Percentiles rank a stretch among this genome's conserved stretches.
These are phyloP conservation scores for Chiloscyllium plagiosum DNA, from an alignment of 2,113 vertebrate species.

Conservation along the genomic window DNA sequence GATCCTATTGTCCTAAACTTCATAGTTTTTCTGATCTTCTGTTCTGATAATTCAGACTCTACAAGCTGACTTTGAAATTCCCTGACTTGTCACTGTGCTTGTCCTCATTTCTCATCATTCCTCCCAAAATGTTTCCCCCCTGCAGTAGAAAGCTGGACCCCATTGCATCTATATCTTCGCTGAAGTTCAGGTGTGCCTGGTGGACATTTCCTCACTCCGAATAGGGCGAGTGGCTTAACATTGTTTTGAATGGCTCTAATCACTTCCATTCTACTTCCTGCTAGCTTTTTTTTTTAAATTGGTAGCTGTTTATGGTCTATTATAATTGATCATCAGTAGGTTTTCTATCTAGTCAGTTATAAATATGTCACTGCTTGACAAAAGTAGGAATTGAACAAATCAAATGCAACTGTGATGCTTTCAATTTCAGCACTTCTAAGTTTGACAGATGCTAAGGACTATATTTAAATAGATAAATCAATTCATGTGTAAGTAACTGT, in stretches of 20 bases:
- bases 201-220: background rate
- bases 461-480: background rate
- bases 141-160: background rate
- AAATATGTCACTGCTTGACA: background rate
- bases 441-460: background rate
- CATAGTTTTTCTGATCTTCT: background rate
- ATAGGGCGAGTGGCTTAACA: background rate
- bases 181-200: background rate
- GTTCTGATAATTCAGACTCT: background rate
- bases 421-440: background rate
- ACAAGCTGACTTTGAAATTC: background rate
- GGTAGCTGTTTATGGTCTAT: background rate
- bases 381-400: background rate
- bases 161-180: background rate
- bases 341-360: background rate
- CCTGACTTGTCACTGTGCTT: background rate
- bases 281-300: background rate
- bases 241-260: background rate
- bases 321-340: background rate
- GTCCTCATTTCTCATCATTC: too few species aligned
- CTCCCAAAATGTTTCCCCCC: too few species aligned
- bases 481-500: constrained; percentile 32
- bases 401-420: background rate
- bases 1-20: background rate
- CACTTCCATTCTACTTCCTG: background rate